Evolutionary conservation across 2,113 vertebrate species (phyloP).

Genomic region (Raja brachyura): DNA sequence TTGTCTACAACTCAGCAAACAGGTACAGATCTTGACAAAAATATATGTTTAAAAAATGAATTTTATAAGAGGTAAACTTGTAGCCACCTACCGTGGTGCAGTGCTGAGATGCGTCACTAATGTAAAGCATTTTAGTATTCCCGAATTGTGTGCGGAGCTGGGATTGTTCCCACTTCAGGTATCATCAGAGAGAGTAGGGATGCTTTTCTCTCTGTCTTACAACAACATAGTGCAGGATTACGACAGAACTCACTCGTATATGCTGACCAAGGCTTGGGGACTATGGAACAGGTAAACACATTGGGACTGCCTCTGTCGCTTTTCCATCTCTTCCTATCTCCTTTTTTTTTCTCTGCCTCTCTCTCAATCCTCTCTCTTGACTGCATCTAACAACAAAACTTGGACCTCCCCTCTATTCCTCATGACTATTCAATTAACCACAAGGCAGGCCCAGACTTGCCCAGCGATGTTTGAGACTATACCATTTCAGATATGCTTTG

Average conservation of each 20-base stretch:
- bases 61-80: neutral
- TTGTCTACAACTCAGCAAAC: neutral
- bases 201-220: neutral
- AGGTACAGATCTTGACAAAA: neutral
- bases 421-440: constrained; percentile 81
- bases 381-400: constrained; percentile 86
- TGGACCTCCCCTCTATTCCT: constrained; percentile 66
- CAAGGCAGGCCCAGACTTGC: constrained; percentile 81
- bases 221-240: constrained; percentile 15
- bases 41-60: neutral
- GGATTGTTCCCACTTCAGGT: constrained; percentile 47
- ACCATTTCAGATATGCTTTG: constrained; percentile 55
- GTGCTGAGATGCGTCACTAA: constrained; percentile 63
- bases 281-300: neutral
- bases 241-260: neutral
- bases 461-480: constrained; percentile 63
- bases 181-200: constrained; percentile 55
- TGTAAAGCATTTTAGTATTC: constrained; percentile 73
- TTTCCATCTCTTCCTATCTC: constrained; percentile 54
- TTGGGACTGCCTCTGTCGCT: constrained; percentile 44
- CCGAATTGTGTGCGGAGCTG: constrained; percentile 45
- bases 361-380: constrained; percentile 69
- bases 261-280: neutral
- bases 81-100: constrained; percentile 74
- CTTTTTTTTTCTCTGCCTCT: constrained; percentile 55